Conservation (phyloP, 37 sponge, comb jelly and placozoan genomes). For the Eunapius fragilis region DNA sequence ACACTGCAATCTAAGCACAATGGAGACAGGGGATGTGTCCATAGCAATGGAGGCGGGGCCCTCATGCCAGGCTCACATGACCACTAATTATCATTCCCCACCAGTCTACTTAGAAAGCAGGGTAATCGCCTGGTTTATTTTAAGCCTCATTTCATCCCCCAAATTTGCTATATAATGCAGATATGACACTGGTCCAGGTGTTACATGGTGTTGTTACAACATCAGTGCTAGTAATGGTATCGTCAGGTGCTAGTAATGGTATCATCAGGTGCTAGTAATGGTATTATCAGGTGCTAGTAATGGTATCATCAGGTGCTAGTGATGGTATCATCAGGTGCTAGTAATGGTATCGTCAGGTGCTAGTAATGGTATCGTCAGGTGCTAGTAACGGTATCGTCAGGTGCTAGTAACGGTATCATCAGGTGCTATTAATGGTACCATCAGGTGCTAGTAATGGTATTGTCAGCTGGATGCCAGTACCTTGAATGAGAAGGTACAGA, state of each 20-base stretch:
- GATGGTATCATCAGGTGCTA: too few species aligned
- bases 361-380: neutral
- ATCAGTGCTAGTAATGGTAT: too few species aligned
- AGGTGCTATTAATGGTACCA: neutral
- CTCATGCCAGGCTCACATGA: too few species aligned
- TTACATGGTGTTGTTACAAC: neutral
- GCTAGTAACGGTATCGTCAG: neutral
- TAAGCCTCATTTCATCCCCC: too few species aligned
- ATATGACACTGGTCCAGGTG: neutral
- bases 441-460: neutral
- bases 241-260: neutral
- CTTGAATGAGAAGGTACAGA: neutral
- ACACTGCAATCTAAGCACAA: neutral
- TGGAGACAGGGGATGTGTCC: too few species aligned
- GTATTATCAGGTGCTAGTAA: neutral
- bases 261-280: neutral
- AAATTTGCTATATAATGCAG: too few species aligned
- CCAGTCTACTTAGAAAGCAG: too few species aligned
- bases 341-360: too few species aligned
- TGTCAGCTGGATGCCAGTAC: neutral
- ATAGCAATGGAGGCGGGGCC: too few species aligned
- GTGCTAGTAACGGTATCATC: too few species aligned
- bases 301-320: neutral
- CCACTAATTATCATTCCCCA: too few species aligned
- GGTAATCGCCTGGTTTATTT: too few species aligned